A percentile compares a stretch with the other conserved stretches of the same genome.
These are phyloP conservation scores for Chloroceryle amazona DNA, from an alignment of 2,797 vertebrate genomes.

Conservation along the genomic window DNA sequence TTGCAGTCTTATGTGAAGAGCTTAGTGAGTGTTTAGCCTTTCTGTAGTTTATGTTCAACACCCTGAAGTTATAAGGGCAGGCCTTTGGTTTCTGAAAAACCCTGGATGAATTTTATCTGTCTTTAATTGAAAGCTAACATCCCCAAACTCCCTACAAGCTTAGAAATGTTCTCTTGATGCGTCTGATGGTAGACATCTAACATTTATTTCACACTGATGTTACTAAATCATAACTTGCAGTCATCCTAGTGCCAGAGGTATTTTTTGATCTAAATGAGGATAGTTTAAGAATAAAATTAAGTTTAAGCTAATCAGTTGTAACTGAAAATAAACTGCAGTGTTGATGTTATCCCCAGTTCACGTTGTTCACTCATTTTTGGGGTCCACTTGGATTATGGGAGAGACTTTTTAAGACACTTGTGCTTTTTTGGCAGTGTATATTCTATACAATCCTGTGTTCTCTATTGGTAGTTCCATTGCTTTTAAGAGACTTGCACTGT, in stretches of 20 bases:
- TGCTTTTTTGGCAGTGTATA: neutral
- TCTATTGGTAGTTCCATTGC: neutral
- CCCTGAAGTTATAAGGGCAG: neutral
- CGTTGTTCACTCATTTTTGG: neutral
- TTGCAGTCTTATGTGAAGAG: neutral
- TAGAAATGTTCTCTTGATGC: neutral
- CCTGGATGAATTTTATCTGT: neutral
- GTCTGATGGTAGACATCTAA: neutral
- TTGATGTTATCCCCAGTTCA: neutral
- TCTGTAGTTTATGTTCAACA: neutral
- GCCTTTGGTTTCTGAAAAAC: neutral
- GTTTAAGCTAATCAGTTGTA: neutral
- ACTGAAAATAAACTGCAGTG: neutral
- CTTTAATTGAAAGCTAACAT: neutral
- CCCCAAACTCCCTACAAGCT: neutral
- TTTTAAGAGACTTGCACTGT: neutral
- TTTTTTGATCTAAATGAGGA: neutral
- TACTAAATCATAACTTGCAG: neutral
- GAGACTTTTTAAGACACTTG: rapidly evolving
- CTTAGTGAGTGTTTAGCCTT: neutral
- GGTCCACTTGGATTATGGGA: neutral
- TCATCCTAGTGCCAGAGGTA: neutral
- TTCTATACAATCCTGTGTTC: neutral
- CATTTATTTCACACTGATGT: neutral
- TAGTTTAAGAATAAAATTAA: neutral